Percentiles rank a stretch among this genome's conserved stretches.
Evolutionary conservation across 2,888 invertebrate genomes (phyloP).

Genomic region (Polylopha cassiicola): DNA sequence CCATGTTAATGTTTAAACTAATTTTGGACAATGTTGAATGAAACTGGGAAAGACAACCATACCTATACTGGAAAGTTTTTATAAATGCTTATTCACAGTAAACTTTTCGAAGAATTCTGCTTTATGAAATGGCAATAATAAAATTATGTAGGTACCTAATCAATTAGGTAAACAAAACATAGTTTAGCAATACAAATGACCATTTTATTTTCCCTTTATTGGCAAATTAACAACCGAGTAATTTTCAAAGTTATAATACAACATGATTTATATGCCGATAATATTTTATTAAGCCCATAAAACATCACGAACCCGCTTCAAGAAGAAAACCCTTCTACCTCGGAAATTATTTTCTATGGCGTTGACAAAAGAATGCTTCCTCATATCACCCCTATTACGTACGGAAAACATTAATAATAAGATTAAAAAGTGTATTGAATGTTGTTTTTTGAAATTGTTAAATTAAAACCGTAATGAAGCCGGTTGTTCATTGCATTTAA

Average conservation of each 20-base stretch:
- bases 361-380: slow-evolving; percentile 43
- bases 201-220: slow-evolving; percentile 30
- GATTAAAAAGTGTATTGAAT: too few species aligned
- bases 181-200: background rate
- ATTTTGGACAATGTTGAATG: too few species aligned
- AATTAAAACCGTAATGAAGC: slow-evolving; percentile 8
- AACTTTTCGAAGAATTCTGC: too few species aligned
- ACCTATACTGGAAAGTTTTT: too few species aligned
- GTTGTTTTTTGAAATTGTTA: too few species aligned
- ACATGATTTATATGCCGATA: slow-evolving; percentile 57
- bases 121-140: too few species aligned
- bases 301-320: slow-evolving; percentile 48
- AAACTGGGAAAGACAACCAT: too few species aligned
- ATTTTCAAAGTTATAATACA: slow-evolving; percentile 48
- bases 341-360: slow-evolving; percentile 44
- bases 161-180: too few species aligned
- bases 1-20: too few species aligned
- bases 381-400: slow-evolving; percentile 27
- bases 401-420: slow-evolving; percentile 9
- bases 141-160: too few species aligned
- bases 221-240: slow-evolving; percentile 42
- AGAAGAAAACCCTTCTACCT: slow-evolving; percentile 46
- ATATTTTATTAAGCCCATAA: slow-evolving; percentile 64
- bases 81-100: too few species aligned
- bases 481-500: too few species aligned